These are phyloP conservation scores for Babylonia areolata DNA, from an alignment of 1,140 invertebrate genomes.

Conservation along the genomic window DNA sequence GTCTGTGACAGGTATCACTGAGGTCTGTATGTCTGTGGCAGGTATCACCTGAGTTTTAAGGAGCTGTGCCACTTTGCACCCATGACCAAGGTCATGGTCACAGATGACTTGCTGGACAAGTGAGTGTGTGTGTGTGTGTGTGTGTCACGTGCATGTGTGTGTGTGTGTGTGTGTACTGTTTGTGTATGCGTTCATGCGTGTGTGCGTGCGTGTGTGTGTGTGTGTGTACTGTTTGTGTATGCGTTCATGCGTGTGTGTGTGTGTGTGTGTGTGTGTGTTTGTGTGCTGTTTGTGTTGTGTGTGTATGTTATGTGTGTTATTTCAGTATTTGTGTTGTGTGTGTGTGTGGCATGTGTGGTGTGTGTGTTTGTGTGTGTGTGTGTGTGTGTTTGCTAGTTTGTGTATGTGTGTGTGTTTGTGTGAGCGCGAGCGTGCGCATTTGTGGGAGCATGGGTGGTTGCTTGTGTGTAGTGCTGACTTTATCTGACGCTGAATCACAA, in stretches of 20 bases:
- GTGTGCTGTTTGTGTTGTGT: background rate
- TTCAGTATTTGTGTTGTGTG: background rate
- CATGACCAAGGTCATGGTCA: slow-evolving; percentile 83
- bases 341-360: background rate
- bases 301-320: background rate
- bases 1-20: too few species aligned
- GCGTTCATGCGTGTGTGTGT: background rate
- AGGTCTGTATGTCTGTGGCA: too few species aligned
- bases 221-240: too few species aligned
- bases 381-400: background rate
- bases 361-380: background rate
- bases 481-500: too few species aligned
- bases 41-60: slow-evolving; percentile 94
- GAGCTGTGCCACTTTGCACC: slow-evolving; percentile 92
- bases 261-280: slow-evolving; percentile 1
- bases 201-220: too few species aligned
- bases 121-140: slow-evolving; percentile 69
- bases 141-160: background rate
- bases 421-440: too few species aligned
- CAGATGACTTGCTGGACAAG: slow-evolving; percentile 81
- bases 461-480: too few species aligned
- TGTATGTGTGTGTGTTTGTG: background rate
- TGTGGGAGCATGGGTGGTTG: too few species aligned
- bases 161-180: background rate
- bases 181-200: background rate